Evolutionary conservation across 1,140 invertebrate genomes (phyloP), one percentile per base, ranked within the genome.

Genomic region (Agrilus planipennis): DNA sequence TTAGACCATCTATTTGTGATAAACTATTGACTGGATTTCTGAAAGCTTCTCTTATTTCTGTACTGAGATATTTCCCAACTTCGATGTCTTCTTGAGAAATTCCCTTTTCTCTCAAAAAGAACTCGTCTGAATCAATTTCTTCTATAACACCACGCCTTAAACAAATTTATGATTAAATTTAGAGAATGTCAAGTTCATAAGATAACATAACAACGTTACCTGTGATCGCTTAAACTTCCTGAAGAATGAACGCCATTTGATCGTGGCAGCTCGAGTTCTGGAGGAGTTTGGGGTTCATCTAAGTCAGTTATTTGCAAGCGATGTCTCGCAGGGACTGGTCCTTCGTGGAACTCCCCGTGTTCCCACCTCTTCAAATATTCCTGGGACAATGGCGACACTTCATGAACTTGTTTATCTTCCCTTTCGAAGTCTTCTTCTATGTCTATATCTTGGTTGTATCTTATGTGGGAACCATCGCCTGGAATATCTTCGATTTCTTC

Each of bases 91-190:
- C 84, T 46, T 83, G 77, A 43, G 82, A 85, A 45, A 87, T 77
- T 23, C 81, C 83, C 50, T 78, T 77, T 53, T 79, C 76, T 38
- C 83, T 68, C 30, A 88, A 63, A 58, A 87, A 88, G 64, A 87
- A 88, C 63, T 88, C 83, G 57, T 89, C 84, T 2, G 84, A 84
- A 53, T 87, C 77, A 40, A 87, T 84, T 64, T 87, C 81, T 61
- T 88, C 84, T 44, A 87, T 73, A 0, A 84, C 77, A 0, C 77
- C 78, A 5, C 64, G 64, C 27, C 70, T n/a, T n/a, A n/a, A n/a
- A n/a, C n/a, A n/a, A n/a, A n/a, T n/a, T n/a, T n/a, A n/a, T n/a
- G n/a, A n/a, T n/a, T n/a, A n/a, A n/a, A n/a, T n/a, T n/a, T n/a
- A n/a, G n/a, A n/a, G n/a, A n/a, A n/a, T n/a, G n/a, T n/a, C n/a